These are phyloP conservation scores for Cheilosia urbana DNA, from an alignment of 2,888 invertebrate species.

Conservation along the genomic window DNA sequence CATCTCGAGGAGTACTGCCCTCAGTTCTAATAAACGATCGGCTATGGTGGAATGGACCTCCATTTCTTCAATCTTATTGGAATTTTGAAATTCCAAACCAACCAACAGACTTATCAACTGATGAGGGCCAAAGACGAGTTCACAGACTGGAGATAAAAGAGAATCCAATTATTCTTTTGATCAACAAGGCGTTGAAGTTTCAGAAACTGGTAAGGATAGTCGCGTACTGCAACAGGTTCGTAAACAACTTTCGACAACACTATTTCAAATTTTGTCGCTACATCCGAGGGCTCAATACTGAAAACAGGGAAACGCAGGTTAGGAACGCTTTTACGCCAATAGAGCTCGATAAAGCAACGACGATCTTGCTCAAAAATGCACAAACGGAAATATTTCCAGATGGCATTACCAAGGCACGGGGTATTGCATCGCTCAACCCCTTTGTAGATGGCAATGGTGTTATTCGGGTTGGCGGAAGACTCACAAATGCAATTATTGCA, in stretches of 20 bases:
- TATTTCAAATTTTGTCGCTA: not conserved
- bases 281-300: not conserved
- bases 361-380: not conserved
- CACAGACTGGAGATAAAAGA: not conserved
- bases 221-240: not conserved
- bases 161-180: not conserved
- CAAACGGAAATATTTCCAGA: constrained; percentile 1
- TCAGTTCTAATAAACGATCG: not conserved
- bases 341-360: not conserved
- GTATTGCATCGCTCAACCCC: not conserved
- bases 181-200: not conserved
- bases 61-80: not conserved
- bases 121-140: not conserved
- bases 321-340: not conserved
- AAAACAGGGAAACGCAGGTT: not conserved
- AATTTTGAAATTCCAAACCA: not conserved
- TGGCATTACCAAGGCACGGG: not conserved
- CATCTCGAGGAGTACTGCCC: constrained; percentile 45
- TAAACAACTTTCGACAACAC: constrained; percentile 1
- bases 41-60: not conserved
- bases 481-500: not conserved
- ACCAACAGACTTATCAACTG: not conserved
- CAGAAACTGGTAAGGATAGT: not conserved
- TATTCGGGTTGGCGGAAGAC: constrained; percentile 1
- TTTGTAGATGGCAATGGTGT: not conserved